phyloP scores from a whole-genome alignment of 2,888 invertebrate species.

The Anarsia innoxiella region DNA sequence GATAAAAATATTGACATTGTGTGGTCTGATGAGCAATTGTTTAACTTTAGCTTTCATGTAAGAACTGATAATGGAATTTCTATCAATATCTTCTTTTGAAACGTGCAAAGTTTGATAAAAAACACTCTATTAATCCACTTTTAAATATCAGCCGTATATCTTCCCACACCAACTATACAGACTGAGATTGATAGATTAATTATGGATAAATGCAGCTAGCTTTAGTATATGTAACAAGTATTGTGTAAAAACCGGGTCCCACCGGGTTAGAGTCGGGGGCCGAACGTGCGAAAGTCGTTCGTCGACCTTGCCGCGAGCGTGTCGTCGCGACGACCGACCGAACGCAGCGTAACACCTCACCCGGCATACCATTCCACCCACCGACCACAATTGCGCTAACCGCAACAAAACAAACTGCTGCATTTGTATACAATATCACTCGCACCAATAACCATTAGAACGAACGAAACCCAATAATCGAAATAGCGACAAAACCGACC shows the following conservation, averaged over 20 bases:
- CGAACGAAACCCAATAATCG: neutral
- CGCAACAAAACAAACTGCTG: conserved; percentile 12
- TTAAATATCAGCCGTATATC: no score
- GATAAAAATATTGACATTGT: conserved; percentile 10
- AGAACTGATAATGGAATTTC: no score
- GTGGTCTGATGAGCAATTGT: conserved; percentile 9
- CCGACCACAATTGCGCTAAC: conserved; percentile 38
- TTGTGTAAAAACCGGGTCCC: conserved; percentile 36
- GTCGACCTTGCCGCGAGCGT: conserved; percentile 65
- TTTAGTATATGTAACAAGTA: no score
- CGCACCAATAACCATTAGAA: neutral
- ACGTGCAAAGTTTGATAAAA: no score
- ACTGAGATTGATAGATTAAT: no score
- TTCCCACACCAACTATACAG: no score
- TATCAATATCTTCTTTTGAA: no score
- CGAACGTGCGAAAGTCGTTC: conserved; percentile 71
- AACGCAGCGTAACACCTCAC: conserved; percentile 34
- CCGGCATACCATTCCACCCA: conserved; percentile 65
- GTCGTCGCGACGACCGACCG: neutral
- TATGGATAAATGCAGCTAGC: no score
- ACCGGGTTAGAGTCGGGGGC: conserved; percentile 31
- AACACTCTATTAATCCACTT: no score
- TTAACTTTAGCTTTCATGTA: conserved; percentile 4
- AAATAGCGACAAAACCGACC: neutral
- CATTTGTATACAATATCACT: conserved; percentile 4